Evolutionary conservation across 2,797 vertebrate genomes (phyloP).

Genomic region (Limnodromus scolopaceus): DNA sequence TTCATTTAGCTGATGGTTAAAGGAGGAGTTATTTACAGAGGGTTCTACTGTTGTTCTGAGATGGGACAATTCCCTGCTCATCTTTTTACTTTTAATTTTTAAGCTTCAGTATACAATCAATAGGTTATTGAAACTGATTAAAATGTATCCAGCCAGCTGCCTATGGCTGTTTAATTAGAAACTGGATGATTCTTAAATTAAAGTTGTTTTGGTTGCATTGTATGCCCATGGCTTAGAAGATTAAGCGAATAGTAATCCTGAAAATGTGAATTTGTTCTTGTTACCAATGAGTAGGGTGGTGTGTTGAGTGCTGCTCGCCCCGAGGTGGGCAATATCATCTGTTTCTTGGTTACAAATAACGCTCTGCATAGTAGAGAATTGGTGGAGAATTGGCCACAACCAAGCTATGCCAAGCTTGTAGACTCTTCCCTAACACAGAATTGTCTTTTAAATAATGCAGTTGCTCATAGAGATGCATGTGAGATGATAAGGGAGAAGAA

Average conservation of each 20-base stretch:
- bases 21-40: constrained; percentile 89
- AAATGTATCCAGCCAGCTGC: constrained; percentile 88
- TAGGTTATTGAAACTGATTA: constrained; percentile 87
- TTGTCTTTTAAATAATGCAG: not conserved
- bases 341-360: not conserved
- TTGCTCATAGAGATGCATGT: not conserved
- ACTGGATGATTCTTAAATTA: constrained; percentile 87
- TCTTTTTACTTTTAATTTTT: constrained; percentile 88
- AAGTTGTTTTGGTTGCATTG: constrained; percentile 75
- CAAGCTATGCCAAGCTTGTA: not conserved
- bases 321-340: not conserved
- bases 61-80: constrained; percentile 85
- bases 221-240: constrained; percentile 52
- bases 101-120: constrained; percentile 85
- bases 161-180: constrained; percentile 86
- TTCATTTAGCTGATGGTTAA: constrained; percentile 89
- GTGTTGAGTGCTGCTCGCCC: not conserved
- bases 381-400: not conserved
- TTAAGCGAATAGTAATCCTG: constrained; percentile 1
- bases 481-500: not conserved
- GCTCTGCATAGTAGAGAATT: not conserved
- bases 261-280: constrained; percentile 33
- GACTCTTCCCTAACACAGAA: not conserved
- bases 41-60: constrained; percentile 80
- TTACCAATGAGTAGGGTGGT: not conserved